These are phyloP conservation scores for Trachelus troglodyta DNA, from an alignment of 2,888 invertebrate species.

Conservation along the genomic window DNA sequence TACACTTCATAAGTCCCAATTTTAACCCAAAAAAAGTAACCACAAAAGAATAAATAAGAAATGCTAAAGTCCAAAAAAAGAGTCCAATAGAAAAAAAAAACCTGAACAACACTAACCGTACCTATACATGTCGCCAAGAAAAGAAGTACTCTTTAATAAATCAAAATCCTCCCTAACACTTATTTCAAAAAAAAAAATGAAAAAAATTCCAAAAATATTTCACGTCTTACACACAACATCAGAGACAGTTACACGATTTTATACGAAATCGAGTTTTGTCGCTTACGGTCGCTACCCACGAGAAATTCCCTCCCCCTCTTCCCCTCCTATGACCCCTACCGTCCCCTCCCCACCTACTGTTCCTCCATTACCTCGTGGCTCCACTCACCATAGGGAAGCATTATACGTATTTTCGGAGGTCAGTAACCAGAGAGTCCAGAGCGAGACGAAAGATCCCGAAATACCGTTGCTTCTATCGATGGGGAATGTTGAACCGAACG, in stretches of 20 bases:
- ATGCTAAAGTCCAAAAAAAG: neutral
- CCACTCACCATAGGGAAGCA: neutral
- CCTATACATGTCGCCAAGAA: neutral
- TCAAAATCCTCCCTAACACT: neutral
- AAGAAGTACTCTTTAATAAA: neutral
- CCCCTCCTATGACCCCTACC: neutral
- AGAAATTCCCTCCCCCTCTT: neutral
- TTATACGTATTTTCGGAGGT: slow-evolving; percentile 62
- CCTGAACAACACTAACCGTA: neutral
- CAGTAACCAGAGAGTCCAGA: slow-evolving; percentile 60
- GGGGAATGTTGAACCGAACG: slow-evolving; percentile 56
- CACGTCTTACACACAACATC: neutral
- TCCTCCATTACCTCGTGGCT: slow-evolving; percentile 1
- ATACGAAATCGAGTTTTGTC: slow-evolving; percentile 5
- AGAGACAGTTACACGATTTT: neutral
- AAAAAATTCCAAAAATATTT: neutral
- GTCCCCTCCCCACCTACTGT: neutral
- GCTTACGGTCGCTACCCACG: neutral
- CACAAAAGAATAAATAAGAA: neutral
- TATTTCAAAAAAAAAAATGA: too few relatives aligned
- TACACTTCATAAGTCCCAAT: neutral
- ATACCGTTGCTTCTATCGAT: slow-evolving; percentile 64
- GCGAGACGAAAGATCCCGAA: slow-evolving; percentile 52
- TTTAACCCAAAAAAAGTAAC: neutral
- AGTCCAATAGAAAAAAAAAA: too few relatives aligned